These are phyloP conservation scores for Gordius sp. DNA, from an alignment of 2,888 invertebrate genomes.

Conservation along the genomic window DNA sequence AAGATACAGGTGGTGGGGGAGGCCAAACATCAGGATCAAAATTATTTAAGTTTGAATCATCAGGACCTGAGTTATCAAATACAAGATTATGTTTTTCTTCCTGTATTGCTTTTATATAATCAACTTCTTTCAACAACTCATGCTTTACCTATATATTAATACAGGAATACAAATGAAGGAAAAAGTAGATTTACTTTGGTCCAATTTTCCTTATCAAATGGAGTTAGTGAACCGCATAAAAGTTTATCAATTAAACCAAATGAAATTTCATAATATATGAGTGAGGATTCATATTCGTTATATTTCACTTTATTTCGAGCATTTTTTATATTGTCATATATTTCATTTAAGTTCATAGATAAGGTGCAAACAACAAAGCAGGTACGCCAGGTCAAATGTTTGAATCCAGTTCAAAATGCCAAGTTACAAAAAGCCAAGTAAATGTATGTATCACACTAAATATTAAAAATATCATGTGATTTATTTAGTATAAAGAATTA, in stretches of 20 bases:
- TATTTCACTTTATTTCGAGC: neutral
- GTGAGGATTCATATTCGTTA: slow-evolving; percentile 2
- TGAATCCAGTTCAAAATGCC: too few species aligned
- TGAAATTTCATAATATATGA: neutral
- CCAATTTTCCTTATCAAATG: neutral
- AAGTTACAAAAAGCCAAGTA: too few species aligned
- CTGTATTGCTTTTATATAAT: neutral
- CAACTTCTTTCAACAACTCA: neutral
- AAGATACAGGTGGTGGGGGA: neutral
- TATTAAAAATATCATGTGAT: too few species aligned
- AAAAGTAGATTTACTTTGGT: neutral
- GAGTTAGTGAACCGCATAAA: neutral
- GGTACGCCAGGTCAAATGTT: too few species aligned
- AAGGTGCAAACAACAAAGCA: too few species aligned
- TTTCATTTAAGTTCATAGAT: neutral
- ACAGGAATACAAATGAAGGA: neutral
- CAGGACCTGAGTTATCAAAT: neutral
- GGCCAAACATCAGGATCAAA: slow-evolving; percentile 13
- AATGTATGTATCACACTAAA: too few species aligned
- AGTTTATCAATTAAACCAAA: neutral
- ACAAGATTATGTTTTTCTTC: neutral
- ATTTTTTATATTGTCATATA: slow-evolving; percentile 13
- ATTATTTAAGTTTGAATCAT: neutral
- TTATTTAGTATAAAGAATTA: too few species aligned
- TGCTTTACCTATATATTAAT: slow-evolving; percentile 11